Conservation (phyloP, 2,113 vertebrate genomes). For the Macquaria australasica region DNA sequence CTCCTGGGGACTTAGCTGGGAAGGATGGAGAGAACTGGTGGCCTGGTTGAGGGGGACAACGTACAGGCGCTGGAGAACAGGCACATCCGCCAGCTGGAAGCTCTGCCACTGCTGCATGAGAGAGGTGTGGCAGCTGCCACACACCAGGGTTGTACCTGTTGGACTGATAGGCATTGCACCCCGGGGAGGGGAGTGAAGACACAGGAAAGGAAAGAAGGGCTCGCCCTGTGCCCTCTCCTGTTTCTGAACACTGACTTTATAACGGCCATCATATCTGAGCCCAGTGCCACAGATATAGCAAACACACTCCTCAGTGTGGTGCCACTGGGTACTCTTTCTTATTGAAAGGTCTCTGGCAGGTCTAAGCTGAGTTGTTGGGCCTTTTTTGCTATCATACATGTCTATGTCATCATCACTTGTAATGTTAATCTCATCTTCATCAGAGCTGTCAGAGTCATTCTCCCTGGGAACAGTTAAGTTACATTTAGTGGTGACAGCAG, state of each 20-base stretch:
- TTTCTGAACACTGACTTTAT: slow-evolving; percentile 94
- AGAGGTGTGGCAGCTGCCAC: slow-evolving; percentile 91
- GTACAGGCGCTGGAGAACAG: slow-evolving; percentile 95
- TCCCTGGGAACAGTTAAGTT: slow-evolving; percentile 44
- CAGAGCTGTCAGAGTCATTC: slow-evolving; percentile 81
- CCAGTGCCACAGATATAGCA: slow-evolving; percentile 92
- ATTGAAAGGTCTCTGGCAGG: slow-evolving; percentile 44
- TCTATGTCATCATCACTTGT: slow-evolving; percentile 87
- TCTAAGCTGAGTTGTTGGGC: slow-evolving; percentile 30
- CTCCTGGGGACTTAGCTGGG: slow-evolving; percentile 57
- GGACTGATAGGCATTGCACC: slow-evolving; percentile 90
- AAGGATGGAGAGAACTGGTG: slow-evolving; percentile 54
- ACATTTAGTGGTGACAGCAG: slow-evolving; percentile 49
- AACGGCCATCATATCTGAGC: slow-evolving; percentile 80
- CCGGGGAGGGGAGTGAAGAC: slow-evolving; percentile 92
- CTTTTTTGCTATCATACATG: slow-evolving; percentile 37
- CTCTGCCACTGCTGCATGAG: slow-evolving; percentile 97
- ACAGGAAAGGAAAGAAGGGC: slow-evolving; percentile 97
- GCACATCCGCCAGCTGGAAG: slow-evolving; percentile 93
- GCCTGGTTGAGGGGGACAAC: slow-evolving; percentile 90
- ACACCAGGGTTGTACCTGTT: slow-evolving; percentile 91
- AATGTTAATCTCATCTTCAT: slow-evolving; percentile 88
- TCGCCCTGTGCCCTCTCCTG: slow-evolving; percentile 89
- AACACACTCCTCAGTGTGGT: slow-evolving; percentile 60
- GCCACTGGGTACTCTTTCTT: slow-evolving; percentile 15